Evolutionary conservation across 2,888 invertebrate genomes (phyloP).

Genomic region (Pollenia griseotomentosa): DNA sequence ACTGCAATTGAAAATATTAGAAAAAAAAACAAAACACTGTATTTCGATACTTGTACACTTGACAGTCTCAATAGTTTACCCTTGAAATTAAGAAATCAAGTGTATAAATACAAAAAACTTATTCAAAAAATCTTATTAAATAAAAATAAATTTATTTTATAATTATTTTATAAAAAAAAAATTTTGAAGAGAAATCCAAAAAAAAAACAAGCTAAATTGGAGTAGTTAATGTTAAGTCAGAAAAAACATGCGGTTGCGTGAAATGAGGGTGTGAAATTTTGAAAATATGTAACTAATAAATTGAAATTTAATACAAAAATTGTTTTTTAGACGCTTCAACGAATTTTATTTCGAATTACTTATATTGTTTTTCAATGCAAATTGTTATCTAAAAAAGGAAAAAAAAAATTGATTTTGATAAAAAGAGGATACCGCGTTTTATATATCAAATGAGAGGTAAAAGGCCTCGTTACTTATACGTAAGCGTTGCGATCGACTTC

Average conservation of each 20-base stretch:
- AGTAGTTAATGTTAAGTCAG: constrained; percentile 59
- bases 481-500: no score
- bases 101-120: constrained; percentile 51
- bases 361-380: no score
- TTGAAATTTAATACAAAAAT: constrained; percentile 61
- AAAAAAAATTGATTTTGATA: no score
- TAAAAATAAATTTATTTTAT: constrained; percentile 8
- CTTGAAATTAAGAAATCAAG: constrained; percentile 73
- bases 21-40: constrained; percentile 29
- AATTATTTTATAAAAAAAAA: background rate
- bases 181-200: background rate
- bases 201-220: constrained; percentile 45
- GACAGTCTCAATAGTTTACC: constrained; percentile 68
- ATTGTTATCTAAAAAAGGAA: no score
- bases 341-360: background rate
- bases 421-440: no score
- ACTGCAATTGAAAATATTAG: constrained; percentile 30
- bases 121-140: constrained; percentile 1
- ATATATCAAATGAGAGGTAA: no score
- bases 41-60: constrained; percentile 57
- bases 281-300: constrained; percentile 26
- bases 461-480: no score
- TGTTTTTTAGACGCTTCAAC: constrained; percentile 7
- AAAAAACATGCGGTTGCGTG: constrained; percentile 64
- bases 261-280: constrained; percentile 72